Conservation (phyloP, 2,113 vertebrate species). For the Vidua chalybeata region DNA sequence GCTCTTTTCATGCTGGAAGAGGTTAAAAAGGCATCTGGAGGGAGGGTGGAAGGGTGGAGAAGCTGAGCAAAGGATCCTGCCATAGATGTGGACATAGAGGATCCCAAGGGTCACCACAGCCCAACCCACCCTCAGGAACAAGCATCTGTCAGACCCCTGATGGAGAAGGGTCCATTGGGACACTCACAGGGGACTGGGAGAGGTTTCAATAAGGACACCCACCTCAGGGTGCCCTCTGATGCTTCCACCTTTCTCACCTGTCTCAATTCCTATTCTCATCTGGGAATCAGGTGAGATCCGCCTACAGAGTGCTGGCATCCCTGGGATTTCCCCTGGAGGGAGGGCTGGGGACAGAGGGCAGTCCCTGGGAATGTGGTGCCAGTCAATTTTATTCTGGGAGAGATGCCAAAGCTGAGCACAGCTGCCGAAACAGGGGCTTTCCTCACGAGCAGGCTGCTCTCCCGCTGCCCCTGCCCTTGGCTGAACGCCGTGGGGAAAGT, state of each 20-base stretch:
- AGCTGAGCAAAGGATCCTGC: not conserved
- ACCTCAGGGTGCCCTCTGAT: fast-evolving
- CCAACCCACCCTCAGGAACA: not conserved
- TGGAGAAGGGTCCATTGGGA: not conserved
- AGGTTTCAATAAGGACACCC: not conserved
- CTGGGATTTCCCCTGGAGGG: not conserved
- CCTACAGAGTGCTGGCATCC: not conserved
- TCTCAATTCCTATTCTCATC: not conserved
- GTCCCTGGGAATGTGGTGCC: conserved; percentile 11
- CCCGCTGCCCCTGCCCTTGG: not conserved
- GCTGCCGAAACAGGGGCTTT: conserved; percentile 44
- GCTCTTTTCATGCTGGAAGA: not conserved
- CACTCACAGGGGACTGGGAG: not conserved
- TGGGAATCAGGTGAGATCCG: not conserved
- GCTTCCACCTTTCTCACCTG: not conserved
- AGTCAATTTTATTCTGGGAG: conserved; percentile 38
- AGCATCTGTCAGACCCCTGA: not conserved
- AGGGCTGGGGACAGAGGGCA: not conserved
- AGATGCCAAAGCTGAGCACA: conserved; percentile 42
- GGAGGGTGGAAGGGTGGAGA: not conserved
- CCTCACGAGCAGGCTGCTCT: conserved; percentile 22
- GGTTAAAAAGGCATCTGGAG: not conserved
- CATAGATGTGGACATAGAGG: fast-evolving
- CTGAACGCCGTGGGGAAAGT: fast-evolving
- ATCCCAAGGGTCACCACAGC: not conserved